Percentiles rank a stretch among this genome's conserved stretches.
Evolutionary conservation across 2,113 vertebrate genomes (phyloP).

Genomic region (Oenanthe oenanthe): DNA sequence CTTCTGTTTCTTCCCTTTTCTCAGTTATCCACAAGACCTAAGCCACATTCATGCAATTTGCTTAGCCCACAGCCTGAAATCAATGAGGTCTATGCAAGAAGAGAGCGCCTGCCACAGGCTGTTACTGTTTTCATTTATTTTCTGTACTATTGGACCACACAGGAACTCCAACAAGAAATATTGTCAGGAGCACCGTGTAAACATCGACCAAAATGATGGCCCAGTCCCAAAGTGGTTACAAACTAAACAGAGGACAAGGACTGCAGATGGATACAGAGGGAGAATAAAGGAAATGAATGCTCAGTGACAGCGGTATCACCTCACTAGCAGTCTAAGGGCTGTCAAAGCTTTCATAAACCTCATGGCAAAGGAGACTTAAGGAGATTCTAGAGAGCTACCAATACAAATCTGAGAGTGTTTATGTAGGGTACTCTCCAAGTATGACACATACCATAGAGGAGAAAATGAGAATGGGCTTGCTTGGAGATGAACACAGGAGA

Average conservation of each 20-base stretch:
- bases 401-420: background rate
- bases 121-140: slow-evolving; percentile 44
- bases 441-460: background rate
- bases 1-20: background rate
- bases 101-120: background rate
- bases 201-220: background rate
- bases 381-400: background rate
- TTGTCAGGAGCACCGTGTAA: background rate
- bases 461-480: background rate
- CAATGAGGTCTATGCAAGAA: slow-evolving; percentile 30
- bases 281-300: background rate
- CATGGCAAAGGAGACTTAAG: background rate
- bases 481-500: background rate
- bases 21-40: background rate
- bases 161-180: slow-evolving; percentile 39
- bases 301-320: background rate
- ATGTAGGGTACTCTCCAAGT: background rate
- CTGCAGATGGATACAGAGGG: background rate
- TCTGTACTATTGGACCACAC: background rate
- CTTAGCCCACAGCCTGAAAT: slow-evolving; percentile 15
- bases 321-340: background rate
- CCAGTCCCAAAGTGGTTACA: slow-evolving; percentile 8
- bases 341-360: background rate
- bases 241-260: background rate
- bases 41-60: background rate